Evolutionary conservation across 2,113 vertebrate genomes (phyloP).

Genomic region (Anser cygnoides): DNA sequence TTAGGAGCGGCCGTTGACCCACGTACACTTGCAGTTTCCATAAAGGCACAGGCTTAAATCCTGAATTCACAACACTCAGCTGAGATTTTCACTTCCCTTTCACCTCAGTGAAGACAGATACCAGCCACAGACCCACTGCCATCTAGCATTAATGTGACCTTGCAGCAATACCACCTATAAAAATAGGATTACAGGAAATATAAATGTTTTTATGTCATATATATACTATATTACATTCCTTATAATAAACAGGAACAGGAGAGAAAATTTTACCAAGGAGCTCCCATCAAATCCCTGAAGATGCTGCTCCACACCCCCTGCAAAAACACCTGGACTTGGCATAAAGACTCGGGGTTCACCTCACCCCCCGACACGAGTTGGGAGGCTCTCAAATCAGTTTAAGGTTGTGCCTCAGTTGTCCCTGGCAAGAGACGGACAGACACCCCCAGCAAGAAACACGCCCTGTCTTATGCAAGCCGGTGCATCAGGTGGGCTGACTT

Average conservation of each 20-base stretch:
- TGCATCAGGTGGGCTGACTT: accelerated
- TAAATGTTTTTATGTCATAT: too few species aligned
- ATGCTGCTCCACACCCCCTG: not conserved
- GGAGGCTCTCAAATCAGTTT: not conserved
- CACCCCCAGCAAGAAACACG: accelerated
- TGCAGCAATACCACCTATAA: not conserved
- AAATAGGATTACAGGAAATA: not conserved
- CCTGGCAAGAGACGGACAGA: not conserved
- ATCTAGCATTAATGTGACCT: not conserved
- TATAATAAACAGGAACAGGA: not conserved
- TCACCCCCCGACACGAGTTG: accelerated
- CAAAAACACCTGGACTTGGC: not conserved
- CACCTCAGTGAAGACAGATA: not conserved
- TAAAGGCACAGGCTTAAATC: not conserved
- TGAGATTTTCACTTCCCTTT: not conserved
- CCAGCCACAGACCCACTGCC: not conserved
- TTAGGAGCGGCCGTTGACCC: not conserved
- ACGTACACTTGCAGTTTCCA: accelerated
- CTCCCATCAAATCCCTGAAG: not conserved
- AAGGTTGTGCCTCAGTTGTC: not conserved
- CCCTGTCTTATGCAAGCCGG: accelerated
- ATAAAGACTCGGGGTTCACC: not conserved
- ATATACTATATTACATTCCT: not conserved
- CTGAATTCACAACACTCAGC: not conserved
- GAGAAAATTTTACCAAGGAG: not conserved